Percentiles rank a stretch among this genome's conserved stretches.
Conservation (phyloP, 2,113 vertebrate genomes). For the Bubo blakistoni region DNA sequence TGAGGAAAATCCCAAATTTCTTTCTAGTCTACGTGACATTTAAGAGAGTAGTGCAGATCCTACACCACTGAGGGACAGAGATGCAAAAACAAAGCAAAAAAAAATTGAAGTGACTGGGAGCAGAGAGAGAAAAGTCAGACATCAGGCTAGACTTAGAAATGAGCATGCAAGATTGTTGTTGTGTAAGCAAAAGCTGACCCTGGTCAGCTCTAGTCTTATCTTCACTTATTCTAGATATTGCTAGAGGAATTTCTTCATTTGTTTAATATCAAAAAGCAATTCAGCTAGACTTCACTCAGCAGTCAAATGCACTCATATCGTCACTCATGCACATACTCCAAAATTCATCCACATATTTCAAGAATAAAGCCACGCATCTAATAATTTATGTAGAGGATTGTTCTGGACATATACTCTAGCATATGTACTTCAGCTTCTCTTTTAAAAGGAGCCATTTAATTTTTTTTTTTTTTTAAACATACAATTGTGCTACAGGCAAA, state of each 20-base stretch:
- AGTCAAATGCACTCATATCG: constrained; percentile 7
- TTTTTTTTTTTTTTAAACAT: not conserved
- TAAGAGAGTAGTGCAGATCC: not conserved
- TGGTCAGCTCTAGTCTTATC: not conserved
- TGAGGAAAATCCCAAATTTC: not conserved
- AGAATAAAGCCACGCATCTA: not conserved
- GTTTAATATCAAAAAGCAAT: constrained; percentile 55
- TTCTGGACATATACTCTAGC: not conserved
- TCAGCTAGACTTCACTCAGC: constrained; percentile 14
- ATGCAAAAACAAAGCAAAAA: not conserved
- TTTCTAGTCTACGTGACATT: not conserved
- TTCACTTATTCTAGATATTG: not conserved
- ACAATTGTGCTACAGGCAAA: not conserved
- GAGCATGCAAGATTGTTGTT: not conserved
- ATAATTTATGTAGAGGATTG: not conserved
- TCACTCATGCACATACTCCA: not conserved
- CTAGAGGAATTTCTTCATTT: constrained; percentile 46
- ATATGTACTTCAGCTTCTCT: not conserved
- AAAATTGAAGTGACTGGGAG: not conserved
- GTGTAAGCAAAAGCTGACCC: not conserved
- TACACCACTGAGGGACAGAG: not conserved
- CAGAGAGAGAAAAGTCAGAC: not conserved
- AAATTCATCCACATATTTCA: not conserved
- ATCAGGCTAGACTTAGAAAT: not conserved
- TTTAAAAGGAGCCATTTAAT: not conserved